phyloP scores from a whole-genome alignment of 2,113 vertebrate species.

The Odocoileus virginianus region DNA sequence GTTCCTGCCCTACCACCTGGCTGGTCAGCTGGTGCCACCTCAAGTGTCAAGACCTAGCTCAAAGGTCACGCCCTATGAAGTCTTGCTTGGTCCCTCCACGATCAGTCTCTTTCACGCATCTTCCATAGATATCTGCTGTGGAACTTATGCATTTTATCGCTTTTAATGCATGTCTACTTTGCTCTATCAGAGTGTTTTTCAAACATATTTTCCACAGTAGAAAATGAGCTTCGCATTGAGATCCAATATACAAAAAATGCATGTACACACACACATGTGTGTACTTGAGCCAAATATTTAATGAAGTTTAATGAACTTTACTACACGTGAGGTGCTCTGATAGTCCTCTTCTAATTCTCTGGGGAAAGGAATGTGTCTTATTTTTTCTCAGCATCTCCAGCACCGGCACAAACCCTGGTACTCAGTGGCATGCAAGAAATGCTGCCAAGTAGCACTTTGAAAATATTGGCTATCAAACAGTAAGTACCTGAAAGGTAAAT shows the following conservation, averaged over 20 bases:
- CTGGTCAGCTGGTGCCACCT: not conserved
- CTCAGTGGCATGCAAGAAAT: not conserved
- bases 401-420: not conserved
- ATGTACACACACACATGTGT: not conserved
- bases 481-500: not conserved
- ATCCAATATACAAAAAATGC: not conserved
- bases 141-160: not conserved
- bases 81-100: not conserved
- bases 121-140: not conserved
- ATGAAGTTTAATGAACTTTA: not conserved
- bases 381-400: not conserved
- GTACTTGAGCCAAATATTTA: not conserved
- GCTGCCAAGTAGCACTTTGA: not conserved
- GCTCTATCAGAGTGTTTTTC: not conserved
- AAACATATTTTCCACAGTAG: not conserved
- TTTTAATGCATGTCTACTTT: not conserved
- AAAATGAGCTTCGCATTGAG: not conserved
- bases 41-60: not conserved
- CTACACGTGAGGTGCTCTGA: not conserved
- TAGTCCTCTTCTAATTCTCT: not conserved
- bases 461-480: not conserved
- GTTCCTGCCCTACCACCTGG: not conserved
- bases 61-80: not conserved
- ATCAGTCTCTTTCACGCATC: not conserved
- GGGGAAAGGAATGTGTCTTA: not conserved